These are phyloP conservation scores for Burhinus oedicnemus DNA, from an alignment of 2,113 vertebrate species.

Conservation along the genomic window DNA sequence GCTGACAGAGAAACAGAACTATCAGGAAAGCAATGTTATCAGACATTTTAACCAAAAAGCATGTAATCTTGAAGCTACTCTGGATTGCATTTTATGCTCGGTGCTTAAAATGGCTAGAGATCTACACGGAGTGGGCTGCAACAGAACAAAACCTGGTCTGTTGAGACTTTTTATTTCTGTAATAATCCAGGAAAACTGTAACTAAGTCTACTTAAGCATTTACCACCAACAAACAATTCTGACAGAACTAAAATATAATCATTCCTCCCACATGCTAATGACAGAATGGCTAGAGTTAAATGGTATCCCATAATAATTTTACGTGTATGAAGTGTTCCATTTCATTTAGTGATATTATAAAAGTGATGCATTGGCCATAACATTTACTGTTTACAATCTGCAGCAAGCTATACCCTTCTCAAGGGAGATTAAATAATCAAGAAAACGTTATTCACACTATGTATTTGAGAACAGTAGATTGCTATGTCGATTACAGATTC, in stretches of 20 bases:
- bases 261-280: conserved; percentile 27
- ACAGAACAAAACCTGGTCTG: background rate
- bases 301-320: conserved; percentile 40
- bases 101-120: background rate
- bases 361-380: conserved; percentile 60
- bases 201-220: conserved; percentile 4
- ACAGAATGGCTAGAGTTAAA: conserved; percentile 46
- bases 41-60: background rate
- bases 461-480: background rate
- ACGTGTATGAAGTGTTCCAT: conserved; percentile 17
- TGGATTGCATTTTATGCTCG: background rate
- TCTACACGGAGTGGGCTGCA: fast-evolving
- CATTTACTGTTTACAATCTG: conserved; percentile 53
- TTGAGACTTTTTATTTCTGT: conserved; percentile 4
- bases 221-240: conserved; percentile 33
- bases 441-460: background rate
- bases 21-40: background rate
- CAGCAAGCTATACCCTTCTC: conserved; percentile 46
- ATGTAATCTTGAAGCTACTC: background rate
- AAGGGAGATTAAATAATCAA: conserved; percentile 53
- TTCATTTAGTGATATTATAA: conserved; percentile 59
- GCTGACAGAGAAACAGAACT: background rate
- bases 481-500: background rate
- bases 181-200: conserved; percentile 21
- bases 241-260: conserved; percentile 30